Evolutionary conservation across 2,888 invertebrate species (phyloP).

Genomic region (Tipula unca): DNA sequence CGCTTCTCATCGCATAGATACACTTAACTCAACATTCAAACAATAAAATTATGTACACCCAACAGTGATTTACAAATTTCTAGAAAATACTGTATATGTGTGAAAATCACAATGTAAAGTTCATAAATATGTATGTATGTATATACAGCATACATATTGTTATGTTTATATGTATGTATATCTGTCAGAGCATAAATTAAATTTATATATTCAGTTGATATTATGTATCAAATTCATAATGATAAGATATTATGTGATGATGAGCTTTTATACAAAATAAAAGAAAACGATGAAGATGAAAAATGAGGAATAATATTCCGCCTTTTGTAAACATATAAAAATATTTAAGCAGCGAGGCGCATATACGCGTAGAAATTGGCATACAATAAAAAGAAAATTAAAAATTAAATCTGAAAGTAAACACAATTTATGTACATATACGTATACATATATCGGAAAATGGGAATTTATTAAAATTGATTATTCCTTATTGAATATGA

Average conservation of each 20-base stretch:
- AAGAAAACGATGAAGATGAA: background rate
- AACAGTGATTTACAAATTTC: background rate
- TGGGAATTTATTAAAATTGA: no score
- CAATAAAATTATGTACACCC: background rate
- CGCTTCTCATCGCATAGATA: background rate
- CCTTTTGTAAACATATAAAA: background rate
- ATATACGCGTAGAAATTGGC: background rate
- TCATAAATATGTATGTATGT: background rate
- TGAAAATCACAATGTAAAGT: background rate
- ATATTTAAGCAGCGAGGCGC: background rate
- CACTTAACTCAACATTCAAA: background rate
- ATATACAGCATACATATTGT: background rate
- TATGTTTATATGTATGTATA: background rate
- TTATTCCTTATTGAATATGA: no score
- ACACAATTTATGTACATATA: background rate
- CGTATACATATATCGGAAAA: background rate
- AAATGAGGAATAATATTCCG: background rate
- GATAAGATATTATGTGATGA: background rate
- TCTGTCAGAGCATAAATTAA: background rate
- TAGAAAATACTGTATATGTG: background rate
- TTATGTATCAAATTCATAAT: background rate
- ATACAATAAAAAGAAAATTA: background rate
- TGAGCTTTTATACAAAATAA: background rate
- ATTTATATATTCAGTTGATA: background rate
- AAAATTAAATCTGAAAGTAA: background rate